Evolutionary conservation across 1,140 invertebrate genomes (phyloP), one percentile per base, ranked within the genome.

Genomic region (Formica exsecta): DNA sequence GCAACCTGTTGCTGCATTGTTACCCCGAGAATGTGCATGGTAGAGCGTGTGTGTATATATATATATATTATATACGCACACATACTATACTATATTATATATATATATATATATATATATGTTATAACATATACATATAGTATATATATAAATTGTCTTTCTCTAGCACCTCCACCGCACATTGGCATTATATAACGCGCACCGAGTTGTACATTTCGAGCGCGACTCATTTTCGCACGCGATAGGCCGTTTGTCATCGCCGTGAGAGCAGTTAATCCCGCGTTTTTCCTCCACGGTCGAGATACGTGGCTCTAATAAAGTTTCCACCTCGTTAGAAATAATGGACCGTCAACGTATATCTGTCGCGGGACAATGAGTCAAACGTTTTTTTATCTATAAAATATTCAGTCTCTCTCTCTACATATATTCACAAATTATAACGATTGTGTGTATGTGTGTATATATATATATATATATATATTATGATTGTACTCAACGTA

Each of bases 1-100:
- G 86, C 90, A 91, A 91, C 90, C 90, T 91, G 90, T 91, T 91
- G 90, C 90, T 90, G 90, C 89, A 90, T 90, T 90, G 89, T 90
- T 90, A 90, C 89, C 75, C 81, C 83, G 83, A 57, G 86, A 86
- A 84, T 73, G 89, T 90, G 89, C 86, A 90, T 84, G 66, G 71
- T 77, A 66, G 25, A 64, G 70, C 61, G 76, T 70, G 74, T 86
- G 44, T 48, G 3, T 51, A 9, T 19, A 5, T 51, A 0, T 19
- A 13, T 19, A 16, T 19, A 19, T 51, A 44, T 44, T 44, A 44
- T 11, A 44, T 11, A 11, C 0, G 9, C 9, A 44, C 41, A 44
- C 41, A 44, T 41, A 9, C 6, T 11, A 44, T 48, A 48, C 22
- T 22, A 22, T 22, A 22, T 22, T 4, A 48, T 48, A 16, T 48